Conservation (phyloP, 2,797 vertebrate species). For the Mormyrus proboscirostris region DNA sequence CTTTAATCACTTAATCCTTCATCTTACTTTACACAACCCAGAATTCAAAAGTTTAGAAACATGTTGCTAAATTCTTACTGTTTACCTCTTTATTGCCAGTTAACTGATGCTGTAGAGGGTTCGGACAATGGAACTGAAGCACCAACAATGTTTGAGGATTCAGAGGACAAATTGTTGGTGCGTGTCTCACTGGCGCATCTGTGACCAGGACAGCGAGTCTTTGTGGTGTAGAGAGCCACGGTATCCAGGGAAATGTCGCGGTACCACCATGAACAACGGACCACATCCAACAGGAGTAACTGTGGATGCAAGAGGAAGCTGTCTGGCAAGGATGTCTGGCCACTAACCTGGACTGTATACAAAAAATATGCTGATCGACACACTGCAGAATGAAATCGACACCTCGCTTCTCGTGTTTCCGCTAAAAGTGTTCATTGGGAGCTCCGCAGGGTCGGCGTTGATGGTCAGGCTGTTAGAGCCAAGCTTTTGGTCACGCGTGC, state of each 20-base stretch:
- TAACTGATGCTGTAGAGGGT: background rate
- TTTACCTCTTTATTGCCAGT: background rate
- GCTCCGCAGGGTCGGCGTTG: background rate
- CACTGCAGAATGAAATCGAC: background rate
- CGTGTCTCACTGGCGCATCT: background rate
- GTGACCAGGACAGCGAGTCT: background rate
- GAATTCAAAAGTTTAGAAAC: background rate
- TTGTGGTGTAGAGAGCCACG: background rate
- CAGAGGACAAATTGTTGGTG: background rate
- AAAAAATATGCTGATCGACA: background rate
- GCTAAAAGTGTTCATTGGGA: background rate
- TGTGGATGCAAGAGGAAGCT: background rate
- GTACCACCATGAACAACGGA: background rate
- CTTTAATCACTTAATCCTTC: background rate
- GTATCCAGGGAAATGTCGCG: background rate
- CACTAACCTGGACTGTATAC: background rate
- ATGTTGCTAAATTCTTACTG: background rate
- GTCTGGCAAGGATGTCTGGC: background rate
- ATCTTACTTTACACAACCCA: background rate
- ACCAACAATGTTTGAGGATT: background rate
- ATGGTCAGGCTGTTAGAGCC: background rate
- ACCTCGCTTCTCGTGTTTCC: background rate
- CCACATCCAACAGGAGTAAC: background rate
- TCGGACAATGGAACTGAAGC: background rate
- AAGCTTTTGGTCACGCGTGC: background rate